A percentile compares a stretch with the other conserved stretches of the same genome.
Evolutionary conservation across 1,140 invertebrate species (phyloP).

Genomic region (Megathymus violae): DNA sequence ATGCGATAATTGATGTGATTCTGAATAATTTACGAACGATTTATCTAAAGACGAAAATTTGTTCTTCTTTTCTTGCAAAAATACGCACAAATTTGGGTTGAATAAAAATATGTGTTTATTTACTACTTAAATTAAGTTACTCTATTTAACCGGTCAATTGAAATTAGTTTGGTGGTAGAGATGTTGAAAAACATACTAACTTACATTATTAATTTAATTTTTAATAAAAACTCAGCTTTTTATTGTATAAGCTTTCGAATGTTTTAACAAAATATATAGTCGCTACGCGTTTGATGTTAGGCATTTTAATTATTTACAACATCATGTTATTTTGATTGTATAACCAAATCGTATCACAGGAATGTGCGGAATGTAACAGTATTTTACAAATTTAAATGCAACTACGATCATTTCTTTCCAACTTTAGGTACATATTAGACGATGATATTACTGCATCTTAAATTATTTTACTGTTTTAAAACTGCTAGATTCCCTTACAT

Average conservation of each 20-base stretch:
- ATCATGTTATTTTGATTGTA: constrained; percentile 26
- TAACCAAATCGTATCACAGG: constrained; percentile 22
- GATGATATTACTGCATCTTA: constrained; percentile 26
- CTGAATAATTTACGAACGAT: constrained; percentile 11
- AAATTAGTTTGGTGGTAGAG: no score
- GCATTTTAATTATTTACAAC: constrained; percentile 25
- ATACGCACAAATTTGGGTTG: no score
- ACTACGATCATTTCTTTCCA: not conserved
- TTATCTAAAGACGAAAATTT: not conserved
- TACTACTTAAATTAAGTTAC: no score
- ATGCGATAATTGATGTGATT: constrained; percentile 30
- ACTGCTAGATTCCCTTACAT: no score
- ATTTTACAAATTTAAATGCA: constrained; percentile 16
- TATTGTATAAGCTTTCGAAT: no score
- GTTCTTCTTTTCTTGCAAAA: no score
- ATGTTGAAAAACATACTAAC: no score
- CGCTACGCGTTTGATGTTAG: constrained; percentile 1
- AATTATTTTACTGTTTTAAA: constrained; percentile 1
- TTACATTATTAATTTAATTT: no score
- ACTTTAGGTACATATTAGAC: not conserved
- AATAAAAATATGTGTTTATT: no score
- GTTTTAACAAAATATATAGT: no score
- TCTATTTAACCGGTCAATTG: no score
- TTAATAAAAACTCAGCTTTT: no score
- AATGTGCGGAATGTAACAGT: constrained; percentile 32